phyloP scores from a whole-genome alignment of 2,113 vertebrate species.

The Motacilla alba region DNA sequence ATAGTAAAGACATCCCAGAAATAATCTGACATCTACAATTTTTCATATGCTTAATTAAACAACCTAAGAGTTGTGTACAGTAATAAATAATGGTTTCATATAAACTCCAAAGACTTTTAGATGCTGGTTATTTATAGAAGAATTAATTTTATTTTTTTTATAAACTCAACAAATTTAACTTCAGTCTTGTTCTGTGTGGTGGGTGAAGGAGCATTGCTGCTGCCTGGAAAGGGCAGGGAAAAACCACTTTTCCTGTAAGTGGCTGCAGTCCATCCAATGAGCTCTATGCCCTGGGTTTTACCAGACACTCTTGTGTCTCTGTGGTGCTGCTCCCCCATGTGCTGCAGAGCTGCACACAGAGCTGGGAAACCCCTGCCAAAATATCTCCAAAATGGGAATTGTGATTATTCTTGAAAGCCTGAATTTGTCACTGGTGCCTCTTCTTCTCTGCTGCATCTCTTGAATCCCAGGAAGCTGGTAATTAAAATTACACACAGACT shows the following conservation, averaged over 20 bases:
- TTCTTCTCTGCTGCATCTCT: not conserved
- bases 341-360: not conserved
- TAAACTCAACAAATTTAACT: not conserved
- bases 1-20: not conserved
- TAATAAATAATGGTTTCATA: not conserved
- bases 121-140: not conserved
- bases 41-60: not conserved
- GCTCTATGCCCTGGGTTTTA: not conserved
- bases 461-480: not conserved
- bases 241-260: not conserved
- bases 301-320: fast-evolving
- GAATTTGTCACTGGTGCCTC: not conserved
- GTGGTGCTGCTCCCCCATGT: not conserved
- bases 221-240: not conserved
- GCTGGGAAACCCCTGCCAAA: not conserved
- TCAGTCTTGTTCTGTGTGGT: not conserved
- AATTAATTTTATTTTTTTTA: not conserved
- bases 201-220: not conserved
- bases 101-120: not conserved
- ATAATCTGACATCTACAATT: not conserved
- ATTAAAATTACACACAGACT: not conserved
- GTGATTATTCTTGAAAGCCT: not conserved
- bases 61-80: not conserved
- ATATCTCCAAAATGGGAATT: not conserved
- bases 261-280: not conserved